phyloP scores from a whole-genome alignment of 2,113 vertebrate species.

The Rhabdomys dilectus region DNA sequence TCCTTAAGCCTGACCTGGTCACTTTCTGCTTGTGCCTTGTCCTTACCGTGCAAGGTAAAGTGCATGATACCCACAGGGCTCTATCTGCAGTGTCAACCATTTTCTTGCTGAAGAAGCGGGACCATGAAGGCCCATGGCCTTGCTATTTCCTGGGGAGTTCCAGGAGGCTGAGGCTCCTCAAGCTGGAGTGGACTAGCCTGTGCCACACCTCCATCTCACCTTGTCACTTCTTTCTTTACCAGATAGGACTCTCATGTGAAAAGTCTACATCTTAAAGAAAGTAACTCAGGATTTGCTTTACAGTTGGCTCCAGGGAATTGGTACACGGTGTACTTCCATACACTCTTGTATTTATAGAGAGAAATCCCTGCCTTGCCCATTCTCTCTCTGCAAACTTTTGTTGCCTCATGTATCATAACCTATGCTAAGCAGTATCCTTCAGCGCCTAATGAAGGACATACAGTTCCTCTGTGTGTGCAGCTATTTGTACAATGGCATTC shows the following conservation, averaged over 20 bases:
- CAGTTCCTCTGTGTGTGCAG: neutral
- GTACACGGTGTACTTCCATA: neutral
- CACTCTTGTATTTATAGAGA: neutral
- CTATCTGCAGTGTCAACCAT: neutral
- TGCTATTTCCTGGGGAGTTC: neutral
- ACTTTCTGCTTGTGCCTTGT: neutral
- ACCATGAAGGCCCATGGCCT: neutral
- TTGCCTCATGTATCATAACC: accelerated
- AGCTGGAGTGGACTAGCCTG: too few relatives aligned
- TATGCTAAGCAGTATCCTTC: neutral
- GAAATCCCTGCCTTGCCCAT: neutral
- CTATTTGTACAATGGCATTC: neutral
- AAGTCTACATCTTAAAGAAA: neutral
- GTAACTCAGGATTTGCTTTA: neutral
- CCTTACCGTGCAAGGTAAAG: too few relatives aligned
- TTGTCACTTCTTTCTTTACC: neutral
- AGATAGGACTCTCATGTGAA: accelerated
- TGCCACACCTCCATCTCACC: neutral
- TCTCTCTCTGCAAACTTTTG: neutral
- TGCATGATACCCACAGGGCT: neutral
- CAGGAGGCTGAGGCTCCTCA: neutral
- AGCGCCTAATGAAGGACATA: neutral
- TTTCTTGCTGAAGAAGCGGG: neutral
- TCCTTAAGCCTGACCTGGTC: neutral
- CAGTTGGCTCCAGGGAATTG: neutral